A percentile compares a stretch with the other conserved stretches of the same genome.
Evolutionary conservation across 2,113 vertebrate genomes (phyloP).

Genomic region (Uropsilus gracilis): DNA sequence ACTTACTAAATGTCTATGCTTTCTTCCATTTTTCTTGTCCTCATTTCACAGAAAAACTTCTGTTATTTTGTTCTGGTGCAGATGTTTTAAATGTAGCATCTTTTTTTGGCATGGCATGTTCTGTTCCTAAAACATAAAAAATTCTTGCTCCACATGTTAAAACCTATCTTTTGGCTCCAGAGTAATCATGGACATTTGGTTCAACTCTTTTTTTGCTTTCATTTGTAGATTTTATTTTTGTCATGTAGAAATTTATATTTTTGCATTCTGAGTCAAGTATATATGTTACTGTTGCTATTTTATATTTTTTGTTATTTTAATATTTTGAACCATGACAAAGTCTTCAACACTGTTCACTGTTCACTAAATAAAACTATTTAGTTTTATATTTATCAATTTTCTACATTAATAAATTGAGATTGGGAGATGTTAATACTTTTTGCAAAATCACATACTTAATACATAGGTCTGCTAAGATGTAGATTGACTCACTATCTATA

Average conservation of each 20-base stretch:
- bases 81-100: neutral
- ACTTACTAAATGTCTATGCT: neutral
- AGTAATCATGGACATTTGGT: neutral
- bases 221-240: neutral
- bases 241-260: neutral
- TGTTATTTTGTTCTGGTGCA: neutral
- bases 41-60: too few relatives aligned
- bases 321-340: neutral
- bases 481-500: neutral
- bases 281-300: neutral
- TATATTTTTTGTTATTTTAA: neutral
- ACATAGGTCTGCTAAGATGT: too few relatives aligned
- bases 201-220: neutral
- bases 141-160: neutral
- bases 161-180: neutral
- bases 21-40: too few relatives aligned
- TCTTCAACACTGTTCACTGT: too few relatives aligned
- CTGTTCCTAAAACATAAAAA: neutral
- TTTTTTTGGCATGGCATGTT: neutral
- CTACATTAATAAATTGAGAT: neutral
- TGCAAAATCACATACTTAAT: neutral
- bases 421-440: neutral
- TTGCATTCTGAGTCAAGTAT: neutral
- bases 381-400: neutral
- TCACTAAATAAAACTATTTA: too few relatives aligned